Evolutionary conservation across 1,140 invertebrate species (phyloP).

Genomic region (Pseudomyrmex dendroicus): DNA sequence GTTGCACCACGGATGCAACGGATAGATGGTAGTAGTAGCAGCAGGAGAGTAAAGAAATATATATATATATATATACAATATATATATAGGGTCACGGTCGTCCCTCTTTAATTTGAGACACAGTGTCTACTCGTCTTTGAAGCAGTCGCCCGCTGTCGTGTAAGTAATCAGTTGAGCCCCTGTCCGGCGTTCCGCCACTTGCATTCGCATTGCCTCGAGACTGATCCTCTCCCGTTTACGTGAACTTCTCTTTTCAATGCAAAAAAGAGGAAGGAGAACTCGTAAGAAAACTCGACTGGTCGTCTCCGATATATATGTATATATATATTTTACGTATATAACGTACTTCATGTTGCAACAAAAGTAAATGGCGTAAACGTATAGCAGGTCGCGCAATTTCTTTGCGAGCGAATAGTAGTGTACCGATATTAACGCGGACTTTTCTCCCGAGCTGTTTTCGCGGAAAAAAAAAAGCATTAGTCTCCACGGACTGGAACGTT

Average conservation of each 20-base stretch:
- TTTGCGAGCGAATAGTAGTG: neutral
- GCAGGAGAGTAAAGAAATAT: neutral
- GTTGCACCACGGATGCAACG: conserved; percentile 38
- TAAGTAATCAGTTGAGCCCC: conserved; percentile 79
- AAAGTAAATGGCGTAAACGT: neutral
- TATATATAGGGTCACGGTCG: conserved; percentile 53
- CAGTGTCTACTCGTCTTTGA: conserved; percentile 74
- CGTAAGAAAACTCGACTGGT: neutral
- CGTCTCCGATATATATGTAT: neutral
- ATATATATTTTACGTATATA: neutral
- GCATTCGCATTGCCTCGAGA: conserved; percentile 39
- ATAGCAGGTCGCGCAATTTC: conserved; percentile 20
- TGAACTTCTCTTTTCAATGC: neutral
- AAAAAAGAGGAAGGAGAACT: conserved; percentile 34
- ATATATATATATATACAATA: neutral
- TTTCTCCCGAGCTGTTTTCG: conserved; percentile 16
- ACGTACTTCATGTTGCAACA: too few relatives aligned
- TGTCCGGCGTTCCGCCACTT: conserved; percentile 64
- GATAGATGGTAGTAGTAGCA: conserved; percentile 17
- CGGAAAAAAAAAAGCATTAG: conserved; percentile 50
- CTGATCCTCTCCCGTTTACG: neutral
- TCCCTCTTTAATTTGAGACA: conserved; percentile 81
- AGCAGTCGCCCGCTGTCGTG: conserved; percentile 77
- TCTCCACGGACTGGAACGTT: conserved; percentile 27
- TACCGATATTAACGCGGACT: conserved; percentile 17